Evolutionary conservation across 1,140 invertebrate species (phyloP).

Genomic region (Cataglyphis hispanica): DNA sequence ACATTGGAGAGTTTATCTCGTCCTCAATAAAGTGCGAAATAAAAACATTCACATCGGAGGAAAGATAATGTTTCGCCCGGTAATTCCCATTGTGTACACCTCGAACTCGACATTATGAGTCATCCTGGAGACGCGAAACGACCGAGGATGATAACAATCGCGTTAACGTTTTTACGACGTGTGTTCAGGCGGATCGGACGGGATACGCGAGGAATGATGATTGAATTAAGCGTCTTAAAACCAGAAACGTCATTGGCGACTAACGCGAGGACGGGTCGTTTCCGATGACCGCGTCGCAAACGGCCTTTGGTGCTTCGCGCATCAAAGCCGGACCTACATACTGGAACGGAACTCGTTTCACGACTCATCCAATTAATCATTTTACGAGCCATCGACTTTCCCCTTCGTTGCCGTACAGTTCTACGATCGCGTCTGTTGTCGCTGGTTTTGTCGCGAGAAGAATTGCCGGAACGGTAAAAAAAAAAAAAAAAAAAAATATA

Average conservation of each 20-base stretch:
- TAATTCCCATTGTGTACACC: conserved; percentile 29
- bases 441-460: conserved; percentile 4
- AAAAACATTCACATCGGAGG: conserved; percentile 2
- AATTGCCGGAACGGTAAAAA: conserved; percentile 3
- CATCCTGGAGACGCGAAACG: conserved; percentile 51
- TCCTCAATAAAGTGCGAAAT: background rate
- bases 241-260: conserved; percentile 22
- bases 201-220: conserved; percentile 50
- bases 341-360: conserved; percentile 47
- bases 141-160: conserved; percentile 59
- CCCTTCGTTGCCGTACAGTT: conserved; percentile 34
- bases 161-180: conserved; percentile 74
- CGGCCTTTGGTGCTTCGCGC: conserved; percentile 71
- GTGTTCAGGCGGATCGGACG: conserved; percentile 46
- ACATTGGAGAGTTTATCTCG: background rate
- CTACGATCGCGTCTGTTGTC: conserved; percentile 35
- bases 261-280: conserved; percentile 11
- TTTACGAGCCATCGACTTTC: conserved; percentile 76
- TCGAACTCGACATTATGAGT: conserved; percentile 60
- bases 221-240: conserved; percentile 78
- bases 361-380: conserved; percentile 79
- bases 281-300: conserved; percentile 18
- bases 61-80: conserved; percentile 11
- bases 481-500: conserved; percentile 4
- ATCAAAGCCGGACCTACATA: conserved; percentile 67